phyloP scores from a whole-genome alignment of 2,888 invertebrate species.

The Platycheirus albimanus region DNA sequence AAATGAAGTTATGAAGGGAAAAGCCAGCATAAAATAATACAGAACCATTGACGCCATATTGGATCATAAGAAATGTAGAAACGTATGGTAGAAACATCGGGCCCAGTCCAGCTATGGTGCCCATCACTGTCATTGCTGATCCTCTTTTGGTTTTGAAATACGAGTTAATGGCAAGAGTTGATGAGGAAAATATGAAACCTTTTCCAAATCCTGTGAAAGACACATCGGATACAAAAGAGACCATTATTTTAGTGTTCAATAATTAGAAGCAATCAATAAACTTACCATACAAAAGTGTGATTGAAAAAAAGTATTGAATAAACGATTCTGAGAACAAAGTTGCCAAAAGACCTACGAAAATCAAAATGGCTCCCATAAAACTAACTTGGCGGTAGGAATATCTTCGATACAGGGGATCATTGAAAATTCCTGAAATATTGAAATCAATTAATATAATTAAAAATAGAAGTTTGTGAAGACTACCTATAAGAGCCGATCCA shows the following conservation, averaged over 20 bases:
- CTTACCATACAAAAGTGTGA: conserved; percentile 81
- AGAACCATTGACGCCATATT: conserved; percentile 86
- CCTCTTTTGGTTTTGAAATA: conserved; percentile 87
- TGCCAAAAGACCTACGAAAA: conserved; percentile 81
- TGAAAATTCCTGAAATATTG: conserved; percentile 15
- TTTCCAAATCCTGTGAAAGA: conserved; percentile 85
- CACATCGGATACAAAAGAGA: neutral
- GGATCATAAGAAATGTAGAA: conserved; percentile 84
- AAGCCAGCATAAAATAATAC: conserved; percentile 86
- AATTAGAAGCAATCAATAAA: no score
- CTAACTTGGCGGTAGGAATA: conserved; percentile 21
- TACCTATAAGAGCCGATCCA: conserved; percentile 84
- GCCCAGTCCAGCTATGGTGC: conserved; percentile 87
- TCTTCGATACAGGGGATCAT: neutral
- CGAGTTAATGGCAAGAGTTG: conserved; percentile 86
- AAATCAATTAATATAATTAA: neutral
- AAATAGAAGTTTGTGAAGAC: no score
- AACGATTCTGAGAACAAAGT: conserved; percentile 87
- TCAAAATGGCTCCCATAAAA: neutral
- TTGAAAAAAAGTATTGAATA: conserved; percentile 85
- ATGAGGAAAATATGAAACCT: conserved; percentile 86
- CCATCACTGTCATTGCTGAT: conserved; percentile 86
- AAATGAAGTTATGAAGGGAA: conserved; percentile 86
- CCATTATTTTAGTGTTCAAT: neutral
- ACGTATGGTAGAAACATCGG: conserved; percentile 88